phyloP scores from a whole-genome alignment of 2,113 vertebrate species.

The Lophochroa leadbeateri region DNA sequence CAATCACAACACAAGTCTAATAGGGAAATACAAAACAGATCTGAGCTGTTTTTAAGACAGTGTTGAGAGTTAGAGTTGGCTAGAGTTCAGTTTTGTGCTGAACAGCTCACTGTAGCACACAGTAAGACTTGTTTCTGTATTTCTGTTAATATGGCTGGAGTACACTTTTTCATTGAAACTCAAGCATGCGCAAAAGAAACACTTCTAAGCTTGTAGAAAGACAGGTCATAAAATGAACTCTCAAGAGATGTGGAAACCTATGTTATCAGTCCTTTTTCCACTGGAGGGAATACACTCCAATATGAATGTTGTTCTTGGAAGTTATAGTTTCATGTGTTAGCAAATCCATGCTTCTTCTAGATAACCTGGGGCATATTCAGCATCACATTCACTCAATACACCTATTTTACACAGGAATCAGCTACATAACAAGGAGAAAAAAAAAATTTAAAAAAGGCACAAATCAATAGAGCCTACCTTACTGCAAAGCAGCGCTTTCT shows the following conservation, averaged over 20 bases:
- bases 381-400: neutral
- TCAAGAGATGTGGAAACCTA: neutral
- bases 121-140: slow-evolving; percentile 32
- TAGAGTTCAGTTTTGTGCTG: slow-evolving; percentile 19
- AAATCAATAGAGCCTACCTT: neutral
- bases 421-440: neutral
- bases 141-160: slow-evolving; percentile 53
- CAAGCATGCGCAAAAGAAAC: neutral
- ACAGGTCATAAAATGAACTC: slow-evolving; percentile 37
- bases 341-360: neutral
- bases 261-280: neutral
- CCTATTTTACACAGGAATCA: neutral
- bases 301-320: neutral
- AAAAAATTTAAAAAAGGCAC: neutral
- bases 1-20: neutral
- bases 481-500: neutral
- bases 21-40: neutral
- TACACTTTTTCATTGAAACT: slow-evolving; percentile 64
- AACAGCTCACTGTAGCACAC: slow-evolving; percentile 41
- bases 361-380: neutral
- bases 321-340: neutral
- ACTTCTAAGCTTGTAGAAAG: slow-evolving; percentile 38
- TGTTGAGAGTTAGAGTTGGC: slow-evolving; percentile 27
- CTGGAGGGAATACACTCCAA: neutral
- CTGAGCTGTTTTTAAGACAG: slow-evolving; percentile 41